These are phyloP conservation scores for Parnassius glacialis DNA, from an alignment of 2,888 invertebrate species.

Conservation along the genomic window DNA sequence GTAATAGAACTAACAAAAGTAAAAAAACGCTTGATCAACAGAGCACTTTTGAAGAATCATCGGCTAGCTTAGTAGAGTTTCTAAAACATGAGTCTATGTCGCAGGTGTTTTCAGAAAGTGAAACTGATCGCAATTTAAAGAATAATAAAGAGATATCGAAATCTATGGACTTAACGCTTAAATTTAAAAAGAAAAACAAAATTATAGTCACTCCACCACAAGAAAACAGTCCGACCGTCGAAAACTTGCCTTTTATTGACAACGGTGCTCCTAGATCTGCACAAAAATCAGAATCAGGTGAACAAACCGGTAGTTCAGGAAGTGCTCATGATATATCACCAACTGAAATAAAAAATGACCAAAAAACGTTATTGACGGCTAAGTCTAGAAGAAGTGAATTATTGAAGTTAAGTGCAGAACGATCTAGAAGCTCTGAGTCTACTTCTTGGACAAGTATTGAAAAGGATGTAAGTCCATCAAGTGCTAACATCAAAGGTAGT, in stretches of 20 bases:
- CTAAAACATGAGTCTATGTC: slow-evolving; percentile 69
- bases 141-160: slow-evolving; percentile 46
- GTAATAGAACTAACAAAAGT: slow-evolving; percentile 45
- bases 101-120: slow-evolving; percentile 62
- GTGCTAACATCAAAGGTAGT: slow-evolving; percentile 83
- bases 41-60: slow-evolving; percentile 81
- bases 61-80: slow-evolving; percentile 76
- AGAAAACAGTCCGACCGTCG: slow-evolving; percentile 81
- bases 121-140: slow-evolving; percentile 65
- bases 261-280: slow-evolving; percentile 62
- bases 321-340: slow-evolving; percentile 68
- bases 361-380: slow-evolving; percentile 64
- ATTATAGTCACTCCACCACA: slow-evolving; percentile 82
- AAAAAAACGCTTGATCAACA: slow-evolving; percentile 73
- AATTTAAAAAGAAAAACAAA: slow-evolving; percentile 78
- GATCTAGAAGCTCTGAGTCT: slow-evolving; percentile 89
- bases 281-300: slow-evolving; percentile 67
- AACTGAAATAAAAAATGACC: slow-evolving; percentile 61
- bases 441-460: slow-evolving; percentile 91
- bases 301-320: slow-evolving; percentile 69
- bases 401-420: slow-evolving; percentile 85
- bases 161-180: slow-evolving; percentile 60
- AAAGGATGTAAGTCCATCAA: slow-evolving; percentile 84
- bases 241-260: slow-evolving; percentile 75
- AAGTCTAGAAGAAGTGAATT: slow-evolving; percentile 78